These are phyloP conservation scores for Cranoglanis bouderius DNA, from an alignment of 2,113 vertebrate genomes.

Conservation along the genomic window DNA sequence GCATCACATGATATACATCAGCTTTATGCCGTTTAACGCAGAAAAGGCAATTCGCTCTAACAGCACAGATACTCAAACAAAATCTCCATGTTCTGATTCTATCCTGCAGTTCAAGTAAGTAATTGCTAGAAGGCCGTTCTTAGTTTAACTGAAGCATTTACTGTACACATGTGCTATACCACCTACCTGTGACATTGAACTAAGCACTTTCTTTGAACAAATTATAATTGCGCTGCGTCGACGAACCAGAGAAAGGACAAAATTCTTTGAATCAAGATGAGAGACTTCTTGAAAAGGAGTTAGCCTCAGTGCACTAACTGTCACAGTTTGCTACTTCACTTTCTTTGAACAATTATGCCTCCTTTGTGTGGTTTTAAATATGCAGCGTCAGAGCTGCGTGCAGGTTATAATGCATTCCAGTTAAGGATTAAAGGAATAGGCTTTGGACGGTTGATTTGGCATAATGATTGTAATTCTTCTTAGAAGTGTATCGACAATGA, in stretches of 20 bases:
- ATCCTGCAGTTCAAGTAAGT: not conserved
- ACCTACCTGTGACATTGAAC: not conserved
- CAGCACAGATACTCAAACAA: not conserved
- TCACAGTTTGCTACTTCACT: conserved; percentile 21
- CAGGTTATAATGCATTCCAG: conserved; percentile 13
- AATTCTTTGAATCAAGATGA: conserved; percentile 11
- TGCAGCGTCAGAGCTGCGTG: not conserved
- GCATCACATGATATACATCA: not conserved
- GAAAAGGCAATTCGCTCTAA: not conserved
- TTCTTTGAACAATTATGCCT: conserved; percentile 22
- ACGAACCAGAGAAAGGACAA: not conserved
- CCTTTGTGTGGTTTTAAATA: conserved; percentile 28
- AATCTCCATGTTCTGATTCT: not conserved
- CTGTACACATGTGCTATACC: not conserved
- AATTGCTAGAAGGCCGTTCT: not conserved
- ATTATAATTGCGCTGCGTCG: not conserved
- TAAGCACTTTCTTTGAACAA: conserved; percentile 5
- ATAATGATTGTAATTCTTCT: not conserved
- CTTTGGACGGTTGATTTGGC: not conserved
- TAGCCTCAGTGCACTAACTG: not conserved
- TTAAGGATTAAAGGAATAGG: conserved; percentile 15
- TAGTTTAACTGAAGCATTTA: conserved; percentile 3
- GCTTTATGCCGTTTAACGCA: not conserved
- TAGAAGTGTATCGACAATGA: not conserved
- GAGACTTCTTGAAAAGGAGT: conserved; percentile 8